phyloP scores from a whole-genome alignment of 2,888 invertebrate genomes.

The Lacanobia oleracea region DNA sequence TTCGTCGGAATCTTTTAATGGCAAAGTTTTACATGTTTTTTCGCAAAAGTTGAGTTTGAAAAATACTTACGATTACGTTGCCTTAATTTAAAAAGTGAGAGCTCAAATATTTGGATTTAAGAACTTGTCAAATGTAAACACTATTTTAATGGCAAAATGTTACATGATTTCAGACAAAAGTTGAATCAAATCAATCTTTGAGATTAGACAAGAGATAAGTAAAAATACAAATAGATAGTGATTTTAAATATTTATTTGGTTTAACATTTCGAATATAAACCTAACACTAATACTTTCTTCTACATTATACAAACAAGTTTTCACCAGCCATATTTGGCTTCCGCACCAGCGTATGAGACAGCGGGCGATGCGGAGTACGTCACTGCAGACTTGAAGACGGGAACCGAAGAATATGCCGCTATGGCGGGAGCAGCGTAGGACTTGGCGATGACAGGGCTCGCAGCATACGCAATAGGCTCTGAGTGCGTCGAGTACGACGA shows the following conservation, averaged over 20 bases:
- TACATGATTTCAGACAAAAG: too few relatives aligned
- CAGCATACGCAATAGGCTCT: slow-evolving; percentile 74
- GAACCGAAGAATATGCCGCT: slow-evolving; percentile 72
- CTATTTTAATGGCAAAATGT: too few relatives aligned
- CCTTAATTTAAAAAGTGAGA: too few relatives aligned
- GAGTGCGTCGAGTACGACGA: slow-evolving; percentile 65
- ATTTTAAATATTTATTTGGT: slow-evolving; percentile 3
- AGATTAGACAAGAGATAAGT: too few relatives aligned
- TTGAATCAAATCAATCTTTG: too few relatives aligned
- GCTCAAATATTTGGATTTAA: too few relatives aligned
- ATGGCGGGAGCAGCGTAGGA: slow-evolving; percentile 66
- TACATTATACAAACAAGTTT: slow-evolving; percentile 48
- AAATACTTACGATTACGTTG: too few relatives aligned
- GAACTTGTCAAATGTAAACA: too few relatives aligned
- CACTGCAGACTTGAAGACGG: slow-evolving; percentile 74
- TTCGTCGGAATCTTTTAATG: too few relatives aligned
- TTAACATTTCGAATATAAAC: background rate
- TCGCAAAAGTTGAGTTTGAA: too few relatives aligned
- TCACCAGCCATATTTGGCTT: slow-evolving; percentile 81
- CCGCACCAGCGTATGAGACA: slow-evolving; percentile 75
- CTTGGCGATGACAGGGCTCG: slow-evolving; percentile 87
- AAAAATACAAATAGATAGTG: background rate
- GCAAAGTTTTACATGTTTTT: too few relatives aligned
- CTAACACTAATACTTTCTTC: background rate
- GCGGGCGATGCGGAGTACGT: slow-evolving; percentile 73